phyloP scores from a whole-genome alignment of 2,113 vertebrate species.

The Cariama cristata region DNA sequence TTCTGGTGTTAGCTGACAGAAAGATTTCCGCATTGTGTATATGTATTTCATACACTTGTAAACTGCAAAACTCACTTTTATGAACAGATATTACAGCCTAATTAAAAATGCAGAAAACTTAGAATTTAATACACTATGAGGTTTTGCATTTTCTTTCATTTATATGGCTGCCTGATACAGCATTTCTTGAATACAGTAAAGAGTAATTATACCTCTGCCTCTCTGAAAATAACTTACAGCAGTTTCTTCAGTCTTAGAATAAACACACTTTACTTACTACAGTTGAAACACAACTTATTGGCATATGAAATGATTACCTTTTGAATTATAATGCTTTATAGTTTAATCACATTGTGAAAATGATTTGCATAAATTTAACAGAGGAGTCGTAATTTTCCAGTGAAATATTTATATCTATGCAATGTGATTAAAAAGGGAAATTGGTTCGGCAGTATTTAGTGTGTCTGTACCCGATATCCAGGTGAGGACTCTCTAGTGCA shows the following conservation, averaged over 20 bases:
- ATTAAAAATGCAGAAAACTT: background rate
- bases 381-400: background rate
- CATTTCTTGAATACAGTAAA: background rate
- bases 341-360: background rate
- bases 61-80: background rate
- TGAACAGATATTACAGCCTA: background rate
- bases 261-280: background rate
- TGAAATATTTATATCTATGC: background rate
- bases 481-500: background rate
- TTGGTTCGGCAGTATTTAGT: background rate
- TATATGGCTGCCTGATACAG: background rate
- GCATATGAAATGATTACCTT: background rate
- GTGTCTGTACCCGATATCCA: background rate
- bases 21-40: background rate
- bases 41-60: background rate
- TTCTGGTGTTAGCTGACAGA: background rate
- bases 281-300: background rate
- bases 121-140: background rate
- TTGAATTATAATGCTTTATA: background rate
- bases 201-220: background rate
- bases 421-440: background rate
- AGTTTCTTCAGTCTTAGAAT: background rate
- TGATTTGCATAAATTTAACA: background rate
- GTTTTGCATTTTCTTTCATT: background rate
- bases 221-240: background rate